Evolutionary conservation across 1,140 invertebrate species (phyloP).

Genomic region (Euura lappo): DNA sequence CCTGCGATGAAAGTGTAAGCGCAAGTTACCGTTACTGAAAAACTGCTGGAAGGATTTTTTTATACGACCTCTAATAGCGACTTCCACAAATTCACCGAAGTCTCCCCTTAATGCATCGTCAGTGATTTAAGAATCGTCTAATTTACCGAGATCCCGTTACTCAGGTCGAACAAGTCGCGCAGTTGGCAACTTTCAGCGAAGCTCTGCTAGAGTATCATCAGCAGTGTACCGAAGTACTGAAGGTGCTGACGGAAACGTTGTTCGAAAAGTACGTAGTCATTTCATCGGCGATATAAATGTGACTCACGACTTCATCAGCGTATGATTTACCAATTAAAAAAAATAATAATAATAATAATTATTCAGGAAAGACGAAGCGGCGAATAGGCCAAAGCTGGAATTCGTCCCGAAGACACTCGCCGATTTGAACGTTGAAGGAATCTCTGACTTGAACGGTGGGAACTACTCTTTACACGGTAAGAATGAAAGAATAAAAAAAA

Average conservation of each 20-base stretch:
- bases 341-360: constrained; percentile 6
- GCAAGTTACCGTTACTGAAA: too few relatives aligned
- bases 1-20: too few relatives aligned
- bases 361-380: constrained; percentile 88
- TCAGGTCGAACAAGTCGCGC: constrained; percentile 96
- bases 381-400: constrained; percentile 84
- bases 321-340: constrained; percentile 11
- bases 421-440: constrained; percentile 82
- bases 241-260: constrained; percentile 82
- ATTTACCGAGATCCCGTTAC: constrained; percentile 22
- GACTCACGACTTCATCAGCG: constrained; percentile 12
- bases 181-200: constrained; percentile 93
- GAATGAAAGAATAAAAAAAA: constrained; percentile 31
- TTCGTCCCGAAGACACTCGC: constrained; percentile 92
- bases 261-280: constrained; percentile 80
- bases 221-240: constrained; percentile 91
- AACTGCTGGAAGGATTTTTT: too few relatives aligned
- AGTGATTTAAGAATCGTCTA: too few relatives aligned
- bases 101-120: too few relatives aligned
- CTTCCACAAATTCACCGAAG: too few relatives aligned
- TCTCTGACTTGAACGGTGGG: constrained; percentile 64
- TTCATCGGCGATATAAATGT: not conserved
- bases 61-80: too few relatives aligned
- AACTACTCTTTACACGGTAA: constrained; percentile 56
- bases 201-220: constrained; percentile 95